phyloP scores from a whole-genome alignment of 2,888 invertebrate genomes.

The Ophioninae sp. region DNA sequence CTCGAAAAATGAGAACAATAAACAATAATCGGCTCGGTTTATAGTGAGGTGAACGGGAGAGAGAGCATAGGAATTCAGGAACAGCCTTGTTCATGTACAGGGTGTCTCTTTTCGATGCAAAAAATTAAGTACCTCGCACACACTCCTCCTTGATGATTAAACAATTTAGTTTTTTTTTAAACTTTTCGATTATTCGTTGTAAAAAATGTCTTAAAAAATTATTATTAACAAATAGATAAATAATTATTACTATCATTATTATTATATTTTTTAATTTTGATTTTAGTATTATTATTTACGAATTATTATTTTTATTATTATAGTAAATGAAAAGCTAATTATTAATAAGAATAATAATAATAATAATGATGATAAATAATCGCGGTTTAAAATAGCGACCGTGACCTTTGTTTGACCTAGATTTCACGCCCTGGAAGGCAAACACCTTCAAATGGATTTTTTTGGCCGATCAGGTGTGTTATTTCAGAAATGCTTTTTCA shows the following conservation, averaged over 20 bases:
- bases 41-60: constrained; percentile 26
- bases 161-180: not conserved
- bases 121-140: not conserved
- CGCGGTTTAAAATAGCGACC: not conserved
- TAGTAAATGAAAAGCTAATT: no score
- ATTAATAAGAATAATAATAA: not conserved
- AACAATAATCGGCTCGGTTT: constrained; percentile 49
- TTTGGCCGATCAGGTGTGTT: not conserved
- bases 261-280: no score
- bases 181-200: not conserved
- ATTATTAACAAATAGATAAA: no score
- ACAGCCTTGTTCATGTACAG: not conserved
- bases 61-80: not conserved
- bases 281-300: no score
- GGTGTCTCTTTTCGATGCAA: not conserved
- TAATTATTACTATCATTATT: no score
- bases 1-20: constrained; percentile 47
- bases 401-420: not conserved
- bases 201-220: no score
- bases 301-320: no score
- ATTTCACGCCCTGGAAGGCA: not conserved
- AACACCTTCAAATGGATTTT: not conserved
- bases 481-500: not conserved
- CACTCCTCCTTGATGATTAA: not conserved
- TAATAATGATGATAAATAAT: not conserved